phyloP scores from a whole-genome alignment of 2,888 invertebrate genomes.

The Peribatodes rhomboidaria region DNA sequence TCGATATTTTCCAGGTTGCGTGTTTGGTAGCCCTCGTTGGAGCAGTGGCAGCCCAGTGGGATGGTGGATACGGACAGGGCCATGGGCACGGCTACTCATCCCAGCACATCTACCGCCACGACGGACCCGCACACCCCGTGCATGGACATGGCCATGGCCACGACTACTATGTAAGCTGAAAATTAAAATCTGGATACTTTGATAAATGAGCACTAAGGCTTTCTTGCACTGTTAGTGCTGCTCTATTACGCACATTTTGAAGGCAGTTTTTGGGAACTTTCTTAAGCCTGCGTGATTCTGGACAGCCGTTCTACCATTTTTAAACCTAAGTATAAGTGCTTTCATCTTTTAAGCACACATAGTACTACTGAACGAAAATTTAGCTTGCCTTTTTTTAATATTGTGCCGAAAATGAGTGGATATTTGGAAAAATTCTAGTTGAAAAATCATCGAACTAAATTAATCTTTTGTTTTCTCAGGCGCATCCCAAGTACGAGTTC shows the following conservation, averaged over 20 bases:
- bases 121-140: constrained; percentile 52
- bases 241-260: too few species aligned
- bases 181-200: not conserved
- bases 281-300: not conserved
- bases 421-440: not conserved
- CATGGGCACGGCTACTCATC: constrained; percentile 56
- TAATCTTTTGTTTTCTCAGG: constrained; percentile 36
- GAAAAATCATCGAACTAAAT: not conserved
- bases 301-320: not conserved
- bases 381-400: too few species aligned
- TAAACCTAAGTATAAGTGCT: not conserved
- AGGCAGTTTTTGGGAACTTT: not conserved
- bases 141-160: constrained; percentile 41
- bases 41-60: constrained; percentile 40
- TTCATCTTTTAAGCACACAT: too few species aligned
- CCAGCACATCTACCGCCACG: constrained; percentile 57
- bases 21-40: constrained; percentile 42
- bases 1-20: constrained; percentile 38
- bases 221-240: not conserved
- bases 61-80: constrained; percentile 58
- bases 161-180: constrained; percentile 47
- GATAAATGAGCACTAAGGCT: too few species aligned
- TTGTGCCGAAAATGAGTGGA: too few species aligned
- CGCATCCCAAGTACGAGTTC: constrained; percentile 61
- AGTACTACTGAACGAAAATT: too few species aligned